phyloP scores from a whole-genome alignment of 2,113 vertebrate genomes.

The Oostethus manadensis region DNA sequence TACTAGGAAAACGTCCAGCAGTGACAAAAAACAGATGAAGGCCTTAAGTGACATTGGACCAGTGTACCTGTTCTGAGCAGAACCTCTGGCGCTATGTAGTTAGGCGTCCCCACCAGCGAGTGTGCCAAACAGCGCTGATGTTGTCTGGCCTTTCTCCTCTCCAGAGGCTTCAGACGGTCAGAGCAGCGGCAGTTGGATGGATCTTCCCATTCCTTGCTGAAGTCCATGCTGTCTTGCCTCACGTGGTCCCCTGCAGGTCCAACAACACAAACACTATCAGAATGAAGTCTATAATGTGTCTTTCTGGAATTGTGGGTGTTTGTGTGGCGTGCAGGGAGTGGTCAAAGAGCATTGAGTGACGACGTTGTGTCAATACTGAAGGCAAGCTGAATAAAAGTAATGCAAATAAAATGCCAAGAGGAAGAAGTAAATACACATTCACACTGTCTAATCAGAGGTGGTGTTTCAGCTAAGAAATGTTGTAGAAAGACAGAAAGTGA shows the following conservation, averaged over 20 bases:
- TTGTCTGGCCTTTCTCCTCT: slow-evolving; percentile 88
- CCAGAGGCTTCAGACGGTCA: slow-evolving; percentile 88
- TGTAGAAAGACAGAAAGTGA: not conserved
- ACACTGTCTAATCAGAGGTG: too few species aligned
- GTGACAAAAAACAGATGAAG: not conserved
- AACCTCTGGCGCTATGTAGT: slow-evolving; percentile 96
- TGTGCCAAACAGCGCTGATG: slow-evolving; percentile 96
- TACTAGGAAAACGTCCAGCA: too few species aligned
- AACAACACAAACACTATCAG: too few species aligned
- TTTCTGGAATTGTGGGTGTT: too few species aligned
- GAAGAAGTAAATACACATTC: too few species aligned
- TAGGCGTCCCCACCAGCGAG: slow-evolving; percentile 94
- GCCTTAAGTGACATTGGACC: too few species aligned
- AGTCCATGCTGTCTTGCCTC: slow-evolving; percentile 98
- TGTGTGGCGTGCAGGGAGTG: too few species aligned
- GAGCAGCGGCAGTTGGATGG: slow-evolving; percentile 85
- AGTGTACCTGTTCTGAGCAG: slow-evolving; percentile 86
- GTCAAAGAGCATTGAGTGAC: too few species aligned
- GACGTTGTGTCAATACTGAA: too few species aligned
- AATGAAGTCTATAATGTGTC: too few species aligned
- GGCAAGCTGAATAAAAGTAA: too few species aligned
- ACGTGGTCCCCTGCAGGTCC: slow-evolving; percentile 82
- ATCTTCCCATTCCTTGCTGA: slow-evolving; percentile 96
- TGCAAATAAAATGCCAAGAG: too few species aligned
- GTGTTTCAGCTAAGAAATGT: not conserved